Evolutionary conservation across 2,797 vertebrate genomes (phyloP).

Genomic region (Bradypodion ventrale): DNA sequence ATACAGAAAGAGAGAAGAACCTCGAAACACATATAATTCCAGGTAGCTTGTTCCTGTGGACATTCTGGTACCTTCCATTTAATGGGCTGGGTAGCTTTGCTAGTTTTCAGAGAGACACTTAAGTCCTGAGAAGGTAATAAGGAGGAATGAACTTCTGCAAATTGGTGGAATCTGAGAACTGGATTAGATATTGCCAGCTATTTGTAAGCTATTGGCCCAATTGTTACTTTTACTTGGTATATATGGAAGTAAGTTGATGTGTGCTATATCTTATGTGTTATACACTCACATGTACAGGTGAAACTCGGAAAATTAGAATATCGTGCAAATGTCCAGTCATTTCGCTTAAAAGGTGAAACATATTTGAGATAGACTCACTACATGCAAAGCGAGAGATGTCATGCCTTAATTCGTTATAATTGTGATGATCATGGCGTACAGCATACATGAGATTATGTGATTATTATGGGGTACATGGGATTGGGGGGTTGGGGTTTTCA

Average conservation of each 20-base stretch:
- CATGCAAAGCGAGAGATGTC: too few relatives aligned
- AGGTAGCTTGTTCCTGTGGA: conserved; percentile 75
- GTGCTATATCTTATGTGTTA: not conserved
- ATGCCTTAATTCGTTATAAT: too few relatives aligned
- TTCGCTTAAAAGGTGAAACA: too few relatives aligned
- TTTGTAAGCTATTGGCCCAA: not conserved
- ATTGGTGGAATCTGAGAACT: not conserved
- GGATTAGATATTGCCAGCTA: not conserved
- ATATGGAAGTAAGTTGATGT: not conserved
- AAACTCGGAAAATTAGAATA: too few relatives aligned
- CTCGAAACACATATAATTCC: conserved; percentile 69
- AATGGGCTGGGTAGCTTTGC: not conserved
- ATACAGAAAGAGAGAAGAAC: conserved; percentile 95
- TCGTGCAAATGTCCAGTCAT: too few relatives aligned
- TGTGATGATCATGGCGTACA: too few relatives aligned
- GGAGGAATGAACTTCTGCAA: not conserved
- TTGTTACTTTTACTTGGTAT: too few relatives aligned
- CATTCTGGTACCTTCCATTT: not conserved
- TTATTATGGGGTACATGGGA: too few relatives aligned
- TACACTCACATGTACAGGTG: not conserved
- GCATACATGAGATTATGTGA: too few relatives aligned
- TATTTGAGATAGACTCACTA: too few relatives aligned
- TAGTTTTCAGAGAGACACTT: not conserved
- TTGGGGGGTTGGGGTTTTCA: too few relatives aligned
- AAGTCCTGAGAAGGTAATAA: conserved; percentile 1